Percentiles rank a stretch among this genome's conserved stretches.
Conservation (phyloP, 2,888 invertebrate species). For the Beris morrisii region DNA sequence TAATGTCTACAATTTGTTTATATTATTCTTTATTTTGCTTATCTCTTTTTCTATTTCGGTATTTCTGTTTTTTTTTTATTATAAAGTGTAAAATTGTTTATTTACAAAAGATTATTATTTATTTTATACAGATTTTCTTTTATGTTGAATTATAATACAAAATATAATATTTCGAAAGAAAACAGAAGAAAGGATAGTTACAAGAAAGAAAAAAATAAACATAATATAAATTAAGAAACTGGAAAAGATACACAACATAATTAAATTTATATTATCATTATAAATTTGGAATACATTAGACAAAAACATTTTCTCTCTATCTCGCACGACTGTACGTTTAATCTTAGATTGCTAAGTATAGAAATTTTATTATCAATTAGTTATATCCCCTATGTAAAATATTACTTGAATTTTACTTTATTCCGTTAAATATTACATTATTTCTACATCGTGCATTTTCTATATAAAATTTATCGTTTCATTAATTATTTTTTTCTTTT, state of each 20-base stretch:
- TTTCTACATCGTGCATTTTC: slow-evolving; percentile 22
- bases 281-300: no score
- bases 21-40: neutral
- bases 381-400: slow-evolving; percentile 23
- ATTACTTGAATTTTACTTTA: slow-evolving; percentile 12
- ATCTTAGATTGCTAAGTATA: slow-evolving; percentile 1
- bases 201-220: no score
- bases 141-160: no score
- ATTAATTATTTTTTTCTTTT: slow-evolving; percentile 9
- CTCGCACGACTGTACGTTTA: neutral
- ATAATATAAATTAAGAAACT: no score
- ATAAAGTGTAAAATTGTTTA: slow-evolving; percentile 18
- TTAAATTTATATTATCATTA: no score
- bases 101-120: slow-evolving; percentile 13
- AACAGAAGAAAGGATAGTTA: no score
- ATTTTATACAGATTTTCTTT: no score
- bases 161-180: no score
- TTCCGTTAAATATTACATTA: slow-evolving; percentile 3
- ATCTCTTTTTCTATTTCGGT: neutral
- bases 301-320: neutral
- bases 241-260: no score
- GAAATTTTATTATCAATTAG: slow-evolving; percentile 1
- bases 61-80: neutral
- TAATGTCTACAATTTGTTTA: slow-evolving; percentile 4
- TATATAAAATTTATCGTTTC: slow-evolving; percentile 11